Base-by-base conservation (phyloP, 2,113 vertebrate genomes). In the Podarcis raffonei region DNA sequence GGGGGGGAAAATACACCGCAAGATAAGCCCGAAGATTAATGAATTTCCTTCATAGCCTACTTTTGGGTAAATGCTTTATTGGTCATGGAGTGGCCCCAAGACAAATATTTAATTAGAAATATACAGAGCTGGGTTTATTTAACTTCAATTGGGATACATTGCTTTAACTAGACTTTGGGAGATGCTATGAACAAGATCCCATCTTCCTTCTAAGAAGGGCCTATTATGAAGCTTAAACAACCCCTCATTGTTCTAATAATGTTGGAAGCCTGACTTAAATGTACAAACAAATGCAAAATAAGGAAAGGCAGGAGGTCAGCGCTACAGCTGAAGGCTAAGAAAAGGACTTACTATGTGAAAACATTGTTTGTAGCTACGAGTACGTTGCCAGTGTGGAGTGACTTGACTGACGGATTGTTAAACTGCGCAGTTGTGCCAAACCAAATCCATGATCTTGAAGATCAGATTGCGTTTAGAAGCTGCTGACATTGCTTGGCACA, bases 1-100 rank as follows among this genome's bases (percentile, higher is more conserved):
- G 88, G 25, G 93, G 91, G 94, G 16, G 90, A 94, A 94, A 95
- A 89, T 74, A 76, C 90, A 87, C 91, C 87, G 65, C 90, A 90
- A 96, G 94, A 97, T 93, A 96, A 97, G 92, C 91, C 35, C 89
- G 80, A 94, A 92, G 94, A 95, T 96, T 92, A 93, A 94, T 93
- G 88, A 2, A 2, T 91, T 95, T 96, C 90, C 91, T 93, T 94
- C 84, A 0, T 84, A 89, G 77, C 3, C 2, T 92, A 89, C 91
- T 95, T 93, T 94, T 92, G 77, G 72, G 8, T 78, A 91, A 66
- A 77, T 0, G 0, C 65, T 90, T 93, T 93, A 92, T 91, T 90
- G 91, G 89, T 90, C 0, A 1, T 93, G 88, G 90, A 94, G 92
- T 87, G 84, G 71, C 37, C 91, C 71, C 77, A 87, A 94, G 90